Conservation (phyloP, 1,140 invertebrate genomes). For the Heliconius hermathena region DNA sequence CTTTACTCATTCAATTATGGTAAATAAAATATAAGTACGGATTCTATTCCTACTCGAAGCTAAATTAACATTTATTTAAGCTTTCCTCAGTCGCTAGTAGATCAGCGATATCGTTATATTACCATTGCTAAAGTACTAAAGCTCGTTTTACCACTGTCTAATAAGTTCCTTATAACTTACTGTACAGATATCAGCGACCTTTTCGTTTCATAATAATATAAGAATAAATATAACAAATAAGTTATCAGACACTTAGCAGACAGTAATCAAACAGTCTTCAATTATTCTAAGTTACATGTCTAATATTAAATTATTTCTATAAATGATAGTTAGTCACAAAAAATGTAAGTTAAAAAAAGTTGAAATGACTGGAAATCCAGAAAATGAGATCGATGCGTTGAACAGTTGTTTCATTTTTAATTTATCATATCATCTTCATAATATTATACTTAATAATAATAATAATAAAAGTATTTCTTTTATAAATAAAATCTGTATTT, state of each 20-base stretch:
- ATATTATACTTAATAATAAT: not conserved
- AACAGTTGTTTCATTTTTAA: not conserved
- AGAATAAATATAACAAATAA: not conserved
- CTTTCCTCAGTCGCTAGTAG: not conserved
- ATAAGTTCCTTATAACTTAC: constrained; percentile 3
- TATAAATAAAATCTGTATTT: constrained; percentile 13
- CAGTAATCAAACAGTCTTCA: not conserved
- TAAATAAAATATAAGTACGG: not conserved
- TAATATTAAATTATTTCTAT: not conserved
- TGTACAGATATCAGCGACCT: not conserved
- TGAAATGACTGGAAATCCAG: not conserved
- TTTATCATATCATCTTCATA: not conserved
- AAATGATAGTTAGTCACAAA: not conserved
- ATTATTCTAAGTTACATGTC: not conserved
- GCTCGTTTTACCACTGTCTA: not conserved
- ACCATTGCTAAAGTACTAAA: not conserved
- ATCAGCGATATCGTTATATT: not conserved
- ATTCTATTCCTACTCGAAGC: not conserved
- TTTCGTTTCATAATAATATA: not conserved
- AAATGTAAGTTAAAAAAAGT: not conserved
- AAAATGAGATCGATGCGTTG: not conserved
- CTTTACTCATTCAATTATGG: not conserved
- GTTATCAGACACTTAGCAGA: constrained; percentile 1
- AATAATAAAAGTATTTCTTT: not conserved
- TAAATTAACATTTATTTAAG: not conserved